These are phyloP conservation scores for Drosophila merina DNA, from an alignment of 2,888 invertebrate species.

Conservation along the genomic window DNA sequence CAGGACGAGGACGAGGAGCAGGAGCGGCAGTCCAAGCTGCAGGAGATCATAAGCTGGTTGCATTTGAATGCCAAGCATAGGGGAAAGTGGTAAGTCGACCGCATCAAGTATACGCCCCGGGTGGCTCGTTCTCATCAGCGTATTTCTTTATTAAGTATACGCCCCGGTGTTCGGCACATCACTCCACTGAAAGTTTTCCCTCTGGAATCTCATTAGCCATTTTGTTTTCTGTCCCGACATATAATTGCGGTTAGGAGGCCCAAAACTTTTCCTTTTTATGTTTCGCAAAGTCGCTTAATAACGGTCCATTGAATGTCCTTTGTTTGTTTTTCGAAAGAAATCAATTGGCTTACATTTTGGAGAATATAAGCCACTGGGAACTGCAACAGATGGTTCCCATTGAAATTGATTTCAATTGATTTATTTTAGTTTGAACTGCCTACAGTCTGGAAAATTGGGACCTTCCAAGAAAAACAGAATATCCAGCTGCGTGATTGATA, in stretches of 20 bases:
- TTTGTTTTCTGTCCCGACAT: slow-evolving; percentile 12
- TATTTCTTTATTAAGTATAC: slow-evolving; percentile 16
- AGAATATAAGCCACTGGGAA: slow-evolving; percentile 32
- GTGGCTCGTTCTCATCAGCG: background rate
- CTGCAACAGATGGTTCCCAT: slow-evolving; percentile 20
- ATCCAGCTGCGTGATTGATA: slow-evolving; percentile 10
- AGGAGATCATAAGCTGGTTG: slow-evolving; percentile 78
- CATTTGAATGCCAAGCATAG: slow-evolving; percentile 67
- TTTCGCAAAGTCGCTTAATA: slow-evolving; percentile 22
- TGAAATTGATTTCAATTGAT: slow-evolving; percentile 31
- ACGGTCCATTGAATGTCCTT: slow-evolving; percentile 17
- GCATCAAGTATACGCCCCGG: slow-evolving; percentile 14
- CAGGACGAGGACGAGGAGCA: slow-evolving; percentile 58
- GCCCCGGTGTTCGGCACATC: background rate
- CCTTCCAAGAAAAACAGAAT: background rate
- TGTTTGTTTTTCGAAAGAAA: slow-evolving; percentile 24
- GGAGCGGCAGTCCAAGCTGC: slow-evolving; percentile 71
- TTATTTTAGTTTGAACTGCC: slow-evolving; percentile 10
- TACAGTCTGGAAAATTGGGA: background rate
- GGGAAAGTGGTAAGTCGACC: slow-evolving; percentile 66
- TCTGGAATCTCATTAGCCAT: slow-evolving; percentile 24
- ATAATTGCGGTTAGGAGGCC: slow-evolving; percentile 29
- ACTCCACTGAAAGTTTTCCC: background rate
- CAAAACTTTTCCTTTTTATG: slow-evolving; percentile 35
- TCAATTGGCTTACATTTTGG: slow-evolving; percentile 33